These are phyloP conservation scores for Cantharis rufa DNA, from an alignment of 2,888 invertebrate genomes.

Conservation along the genomic window DNA sequence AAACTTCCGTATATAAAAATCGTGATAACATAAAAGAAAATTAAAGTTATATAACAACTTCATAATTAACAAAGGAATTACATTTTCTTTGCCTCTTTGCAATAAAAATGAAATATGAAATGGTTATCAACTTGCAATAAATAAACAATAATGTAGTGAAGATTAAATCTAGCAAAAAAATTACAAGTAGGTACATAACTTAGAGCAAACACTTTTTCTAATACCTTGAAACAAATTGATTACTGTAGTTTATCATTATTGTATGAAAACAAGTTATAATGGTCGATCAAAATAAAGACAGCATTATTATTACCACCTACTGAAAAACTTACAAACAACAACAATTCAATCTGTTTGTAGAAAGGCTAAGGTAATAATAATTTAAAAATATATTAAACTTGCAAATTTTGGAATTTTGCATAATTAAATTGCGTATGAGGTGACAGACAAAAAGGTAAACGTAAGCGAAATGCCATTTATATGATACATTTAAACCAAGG, in stretches of 20 bases:
- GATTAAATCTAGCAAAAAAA: not conserved
- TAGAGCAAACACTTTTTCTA: not conserved
- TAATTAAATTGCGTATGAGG: not conserved
- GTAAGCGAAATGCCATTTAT: not conserved
- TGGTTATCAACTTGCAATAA: not conserved
- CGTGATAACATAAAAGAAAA: not conserved
- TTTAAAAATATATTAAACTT: not conserved
- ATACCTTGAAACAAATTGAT: not conserved
- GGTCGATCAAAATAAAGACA: not conserved
- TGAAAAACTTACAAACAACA: not conserved
- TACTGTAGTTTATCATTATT: not conserved
- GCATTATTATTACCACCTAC: not conserved
- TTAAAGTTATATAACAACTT: not conserved
- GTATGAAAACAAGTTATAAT: not conserved
- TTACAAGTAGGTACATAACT: not conserved
- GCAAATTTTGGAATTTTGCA: not conserved
- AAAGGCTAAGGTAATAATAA: not conserved
- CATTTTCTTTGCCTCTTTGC: not conserved
- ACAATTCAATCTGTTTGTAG: not conserved
- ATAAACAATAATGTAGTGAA: not conserved
- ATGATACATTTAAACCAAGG: not conserved
- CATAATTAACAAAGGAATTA: not conserved
- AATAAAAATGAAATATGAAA: not conserved
- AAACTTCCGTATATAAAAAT: not conserved
- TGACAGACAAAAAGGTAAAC: not conserved